A percentile compares a stretch with the other conserved stretches of the same genome.
Evolutionary conservation across 2,113 vertebrate species (phyloP).

Genomic region (Leuciscus idus): DNA sequence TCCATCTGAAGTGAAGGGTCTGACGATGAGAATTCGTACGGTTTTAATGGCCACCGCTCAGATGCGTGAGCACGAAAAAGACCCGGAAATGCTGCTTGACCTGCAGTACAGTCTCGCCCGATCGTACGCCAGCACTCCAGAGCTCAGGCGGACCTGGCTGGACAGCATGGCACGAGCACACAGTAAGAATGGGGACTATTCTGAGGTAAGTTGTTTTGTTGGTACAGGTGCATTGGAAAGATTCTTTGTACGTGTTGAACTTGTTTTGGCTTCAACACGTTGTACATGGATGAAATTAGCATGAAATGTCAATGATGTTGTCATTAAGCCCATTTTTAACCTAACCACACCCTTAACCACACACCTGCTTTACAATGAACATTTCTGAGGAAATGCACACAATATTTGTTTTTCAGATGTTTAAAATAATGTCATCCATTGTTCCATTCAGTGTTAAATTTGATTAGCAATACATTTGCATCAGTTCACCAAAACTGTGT

Average conservation of each 20-base stretch:
- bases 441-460: not conserved
- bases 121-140: conserved; percentile 95
- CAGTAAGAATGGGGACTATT: conserved; percentile 91
- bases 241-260: not conserved
- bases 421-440: not conserved
- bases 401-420: not conserved
- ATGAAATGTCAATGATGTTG: not conserved
- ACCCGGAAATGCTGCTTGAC: conserved; percentile 96
- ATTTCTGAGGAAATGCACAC: not conserved
- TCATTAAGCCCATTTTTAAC: not conserved
- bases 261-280: not conserved
- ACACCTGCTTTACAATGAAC: not conserved
- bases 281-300: not conserved
- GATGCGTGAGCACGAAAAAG: conserved; percentile 95
- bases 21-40: conserved; percentile 95
- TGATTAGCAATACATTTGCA: not conserved
- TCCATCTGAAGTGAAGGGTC: conserved; percentile 92
- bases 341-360: not conserved
- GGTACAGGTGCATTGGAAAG: not conserved
- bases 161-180: conserved; percentile 98
- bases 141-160: conserved; percentile 94
- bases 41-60: conserved; percentile 98
- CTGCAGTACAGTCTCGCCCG: conserved; percentile 96
- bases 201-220: conserved; percentile 80
- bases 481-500: not conserved